phyloP scores from a whole-genome alignment of 2,888 invertebrate genomes.

The Ditula angustiorana region DNA sequence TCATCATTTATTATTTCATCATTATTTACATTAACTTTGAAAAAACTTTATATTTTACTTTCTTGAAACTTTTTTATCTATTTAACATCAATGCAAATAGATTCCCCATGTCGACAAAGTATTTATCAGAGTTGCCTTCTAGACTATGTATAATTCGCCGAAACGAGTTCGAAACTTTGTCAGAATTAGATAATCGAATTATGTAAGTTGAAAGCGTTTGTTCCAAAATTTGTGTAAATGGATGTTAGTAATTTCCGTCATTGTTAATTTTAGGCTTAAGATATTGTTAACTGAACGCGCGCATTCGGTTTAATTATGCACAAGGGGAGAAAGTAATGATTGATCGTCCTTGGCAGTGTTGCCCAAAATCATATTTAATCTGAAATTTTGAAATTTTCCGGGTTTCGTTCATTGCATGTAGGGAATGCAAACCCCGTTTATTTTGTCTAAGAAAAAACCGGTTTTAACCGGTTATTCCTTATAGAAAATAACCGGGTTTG shows the following conservation, averaged over 20 bases:
- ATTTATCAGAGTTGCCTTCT: neutral
- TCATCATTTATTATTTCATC: too few species aligned
- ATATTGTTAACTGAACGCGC: neutral
- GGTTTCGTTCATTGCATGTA: neutral
- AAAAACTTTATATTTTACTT: too few species aligned
- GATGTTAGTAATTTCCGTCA: neutral
- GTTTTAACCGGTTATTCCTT: too few species aligned
- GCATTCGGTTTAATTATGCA: neutral
- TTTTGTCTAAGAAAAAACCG: too few species aligned
- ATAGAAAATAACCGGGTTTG: too few species aligned
- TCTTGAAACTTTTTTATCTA: too few species aligned
- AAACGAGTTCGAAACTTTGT: slow-evolving; percentile 2
- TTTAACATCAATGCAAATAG: too few species aligned
- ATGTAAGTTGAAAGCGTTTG: neutral
- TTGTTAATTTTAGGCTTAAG: slow-evolving; percentile 1
- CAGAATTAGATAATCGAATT: neutral
- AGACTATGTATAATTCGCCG: neutral
- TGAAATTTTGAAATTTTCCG: neutral
- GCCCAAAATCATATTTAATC: neutral
- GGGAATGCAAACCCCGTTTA: too few species aligned
- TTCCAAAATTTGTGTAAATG: neutral
- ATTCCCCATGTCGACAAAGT: too few species aligned
- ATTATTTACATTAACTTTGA: too few species aligned
- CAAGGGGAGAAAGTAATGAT: neutral
- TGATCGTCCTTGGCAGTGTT: neutral